phyloP scores from a whole-genome alignment of 1,140 invertebrate genomes.

The Diabrotica virgifera region DNA sequence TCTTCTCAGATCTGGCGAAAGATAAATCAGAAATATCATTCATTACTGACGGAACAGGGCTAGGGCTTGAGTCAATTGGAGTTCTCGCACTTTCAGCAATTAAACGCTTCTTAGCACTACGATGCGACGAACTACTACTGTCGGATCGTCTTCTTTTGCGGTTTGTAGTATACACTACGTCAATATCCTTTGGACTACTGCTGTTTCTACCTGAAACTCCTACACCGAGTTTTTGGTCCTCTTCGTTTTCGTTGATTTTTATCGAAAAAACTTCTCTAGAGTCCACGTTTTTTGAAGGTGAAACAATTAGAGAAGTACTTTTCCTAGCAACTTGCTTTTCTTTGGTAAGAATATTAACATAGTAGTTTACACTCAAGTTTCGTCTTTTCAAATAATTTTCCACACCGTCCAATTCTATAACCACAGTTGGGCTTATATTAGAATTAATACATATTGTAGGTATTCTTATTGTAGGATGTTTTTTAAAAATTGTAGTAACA shows the following conservation, averaged over 20 bases:
- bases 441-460: constrained; percentile 24
- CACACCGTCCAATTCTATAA: constrained; percentile 24
- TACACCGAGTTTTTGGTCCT: no score
- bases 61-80: no score
- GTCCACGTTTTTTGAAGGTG: neutral
- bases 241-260: no score
- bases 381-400: constrained; percentile 18
- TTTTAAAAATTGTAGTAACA: constrained; percentile 20
- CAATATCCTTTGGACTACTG: no score
- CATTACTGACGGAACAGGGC: neutral
- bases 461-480: constrained; percentile 23
- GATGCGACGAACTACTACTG: neutral
- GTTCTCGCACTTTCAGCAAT: constrained; percentile 5
- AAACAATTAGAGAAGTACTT: neutral
- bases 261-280: no score
- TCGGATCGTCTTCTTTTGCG: constrained; percentile 5
- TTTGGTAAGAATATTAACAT: neutral
- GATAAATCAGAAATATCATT: constrained; percentile 12
- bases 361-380: constrained; percentile 1
- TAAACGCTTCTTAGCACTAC: neutral
- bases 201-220: no score
- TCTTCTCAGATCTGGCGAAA: constrained; percentile 17
- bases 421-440: constrained; percentile 22
- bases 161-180: no score
- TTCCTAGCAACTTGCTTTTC: constrained; percentile 7